These are phyloP conservation scores for Cheilosia grossa DNA, from an alignment of 2,888 invertebrate genomes.

Conservation along the genomic window DNA sequence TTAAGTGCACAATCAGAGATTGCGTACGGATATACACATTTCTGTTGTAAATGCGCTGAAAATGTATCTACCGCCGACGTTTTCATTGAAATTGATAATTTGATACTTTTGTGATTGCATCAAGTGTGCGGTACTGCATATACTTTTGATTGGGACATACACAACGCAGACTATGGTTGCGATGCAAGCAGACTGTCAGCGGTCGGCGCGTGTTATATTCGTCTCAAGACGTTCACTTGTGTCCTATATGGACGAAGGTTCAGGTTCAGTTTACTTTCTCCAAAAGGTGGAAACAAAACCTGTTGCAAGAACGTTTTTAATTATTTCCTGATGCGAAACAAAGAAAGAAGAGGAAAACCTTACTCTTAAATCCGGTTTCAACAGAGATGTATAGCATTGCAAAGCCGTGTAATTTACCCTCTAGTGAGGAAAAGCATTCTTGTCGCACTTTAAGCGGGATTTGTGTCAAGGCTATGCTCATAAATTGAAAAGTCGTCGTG, in stretches of 20 bases:
- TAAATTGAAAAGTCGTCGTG: slow-evolving; percentile 13
- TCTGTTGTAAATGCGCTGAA: slow-evolving; percentile 55
- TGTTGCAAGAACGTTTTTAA: slow-evolving; percentile 49
- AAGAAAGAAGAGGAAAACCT: slow-evolving; percentile 15
- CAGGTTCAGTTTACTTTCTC: slow-evolving; percentile 61
- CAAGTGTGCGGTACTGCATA: slow-evolving; percentile 13
- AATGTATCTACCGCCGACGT: slow-evolving; percentile 43
- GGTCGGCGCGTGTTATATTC: slow-evolving; percentile 4
- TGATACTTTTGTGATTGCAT: slow-evolving; percentile 64
- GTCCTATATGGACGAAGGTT: not conserved
- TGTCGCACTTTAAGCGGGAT: slow-evolving; percentile 34
- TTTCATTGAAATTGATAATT: slow-evolving; percentile 65
- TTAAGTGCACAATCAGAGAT: slow-evolving; percentile 62
- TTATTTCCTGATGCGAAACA: slow-evolving; percentile 47
- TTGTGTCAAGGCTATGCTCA: slow-evolving; percentile 57
- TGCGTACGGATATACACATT: slow-evolving; percentile 47
- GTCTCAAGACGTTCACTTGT: slow-evolving; percentile 55
- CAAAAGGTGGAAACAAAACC: slow-evolving; percentile 51
- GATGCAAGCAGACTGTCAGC: not conserved
- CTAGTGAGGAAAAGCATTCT: slow-evolving; percentile 20
- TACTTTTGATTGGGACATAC: slow-evolving; percentile 12
- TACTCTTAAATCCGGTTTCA: slow-evolving; percentile 36
- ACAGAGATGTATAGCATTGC: no score
- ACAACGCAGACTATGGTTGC: not conserved
- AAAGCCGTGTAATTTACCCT: slow-evolving; percentile 9